Conservation (phyloP, 2,113 vertebrate genomes). For the Ia io region DNA sequence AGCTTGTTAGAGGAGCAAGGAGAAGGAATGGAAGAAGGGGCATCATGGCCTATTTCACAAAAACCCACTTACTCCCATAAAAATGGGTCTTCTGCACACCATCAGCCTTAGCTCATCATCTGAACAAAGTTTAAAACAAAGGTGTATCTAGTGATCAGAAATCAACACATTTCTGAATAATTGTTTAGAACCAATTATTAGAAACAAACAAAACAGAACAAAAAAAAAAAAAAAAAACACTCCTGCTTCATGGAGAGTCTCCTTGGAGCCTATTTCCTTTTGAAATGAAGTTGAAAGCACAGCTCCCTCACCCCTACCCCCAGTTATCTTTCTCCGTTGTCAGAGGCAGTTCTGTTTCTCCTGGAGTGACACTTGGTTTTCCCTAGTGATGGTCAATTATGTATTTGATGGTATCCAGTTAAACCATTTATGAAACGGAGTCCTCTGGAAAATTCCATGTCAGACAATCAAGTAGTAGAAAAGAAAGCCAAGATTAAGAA, state of each 20-base stretch:
- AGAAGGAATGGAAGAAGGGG: constrained; percentile 23
- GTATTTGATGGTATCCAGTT: constrained; percentile 30
- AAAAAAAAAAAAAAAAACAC: background rate
- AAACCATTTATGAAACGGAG: constrained; percentile 71
- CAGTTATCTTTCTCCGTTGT: constrained; percentile 22
- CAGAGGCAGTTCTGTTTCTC: background rate
- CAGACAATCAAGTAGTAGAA: constrained; percentile 47
- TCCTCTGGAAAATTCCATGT: constrained; percentile 77
- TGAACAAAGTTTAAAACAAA: background rate
- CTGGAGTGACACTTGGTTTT: constrained; percentile 60
- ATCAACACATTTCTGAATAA: background rate
- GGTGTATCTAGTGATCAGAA: background rate
- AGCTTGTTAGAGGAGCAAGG: background rate
- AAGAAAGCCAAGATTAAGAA: constrained; percentile 67
- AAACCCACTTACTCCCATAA: background rate
- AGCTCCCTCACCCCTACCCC: background rate
- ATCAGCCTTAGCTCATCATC: background rate
- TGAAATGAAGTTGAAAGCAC: constrained; percentile 6
- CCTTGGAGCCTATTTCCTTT: background rate
- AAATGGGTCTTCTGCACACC: background rate
- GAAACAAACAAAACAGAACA: background rate
- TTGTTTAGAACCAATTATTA: background rate
- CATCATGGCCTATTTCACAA: constrained; percentile 9
- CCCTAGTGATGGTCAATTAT: constrained; percentile 40
- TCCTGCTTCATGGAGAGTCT: background rate